These are phyloP conservation scores for Zaprionus obscuricornis DNA, from an alignment of 2,888 invertebrate genomes.

Conservation along the genomic window DNA sequence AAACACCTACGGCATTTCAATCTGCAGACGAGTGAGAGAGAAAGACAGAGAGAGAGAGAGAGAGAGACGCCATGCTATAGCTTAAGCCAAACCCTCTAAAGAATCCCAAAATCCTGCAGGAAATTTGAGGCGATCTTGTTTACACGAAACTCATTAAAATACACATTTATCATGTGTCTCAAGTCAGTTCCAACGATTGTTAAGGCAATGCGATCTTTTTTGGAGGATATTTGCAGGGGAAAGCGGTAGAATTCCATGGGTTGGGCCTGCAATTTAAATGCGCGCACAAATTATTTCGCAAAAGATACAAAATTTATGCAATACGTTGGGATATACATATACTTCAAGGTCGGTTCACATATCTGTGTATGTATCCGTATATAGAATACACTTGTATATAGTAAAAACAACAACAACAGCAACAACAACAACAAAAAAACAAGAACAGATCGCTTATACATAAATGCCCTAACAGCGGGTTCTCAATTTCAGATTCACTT, in stretches of 20 bases:
- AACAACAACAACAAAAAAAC: no score
- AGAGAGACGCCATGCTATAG: constrained; percentile 5
- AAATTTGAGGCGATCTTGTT: constrained; percentile 59
- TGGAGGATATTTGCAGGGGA: constrained; percentile 12
- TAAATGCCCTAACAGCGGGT: constrained; percentile 53
- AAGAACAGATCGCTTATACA: constrained; percentile 40
- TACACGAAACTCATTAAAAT: constrained; percentile 82
- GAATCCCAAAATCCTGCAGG: constrained; percentile 61
- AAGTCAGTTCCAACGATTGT: constrained; percentile 32
- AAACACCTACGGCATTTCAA: constrained; percentile 72
- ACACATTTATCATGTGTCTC: constrained; percentile 77
- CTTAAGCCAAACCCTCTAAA: constrained; percentile 19
- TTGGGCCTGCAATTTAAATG: constrained; percentile 68
- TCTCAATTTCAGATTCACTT: constrained; percentile 79
- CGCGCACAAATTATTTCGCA: constrained; percentile 60
- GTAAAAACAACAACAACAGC: no score
- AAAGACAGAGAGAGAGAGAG: background rate
- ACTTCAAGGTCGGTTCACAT: constrained; percentile 79
- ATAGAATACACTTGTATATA: constrained; percentile 1
- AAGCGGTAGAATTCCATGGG: constrained; percentile 8
- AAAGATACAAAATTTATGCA: constrained; percentile 75
- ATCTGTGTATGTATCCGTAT: background rate
- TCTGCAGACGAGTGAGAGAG: constrained; percentile 21
- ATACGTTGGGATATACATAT: constrained; percentile 66
- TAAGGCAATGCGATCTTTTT: constrained; percentile 18